Evolutionary conservation across 2,113 vertebrate genomes (phyloP), one percentile per base, ranked within the genome.

Genomic region (Laticauda laticaudata): DNA sequence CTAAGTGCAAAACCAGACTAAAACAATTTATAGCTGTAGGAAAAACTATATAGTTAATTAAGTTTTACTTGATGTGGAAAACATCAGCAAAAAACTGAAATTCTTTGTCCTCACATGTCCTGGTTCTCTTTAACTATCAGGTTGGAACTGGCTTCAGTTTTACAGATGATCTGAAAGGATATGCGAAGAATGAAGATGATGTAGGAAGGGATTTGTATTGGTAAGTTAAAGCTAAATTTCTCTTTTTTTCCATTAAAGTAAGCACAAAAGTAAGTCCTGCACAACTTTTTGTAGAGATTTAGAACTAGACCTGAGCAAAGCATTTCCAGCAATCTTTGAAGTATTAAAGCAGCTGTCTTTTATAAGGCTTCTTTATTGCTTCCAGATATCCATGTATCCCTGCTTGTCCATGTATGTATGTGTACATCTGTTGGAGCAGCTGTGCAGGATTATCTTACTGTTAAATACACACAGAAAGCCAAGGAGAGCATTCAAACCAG

Each of bases 121-220:
- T 43, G 18, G 24, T 93, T 87, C 88, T 75, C 93, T 91, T 93
- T 95, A 10, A 43, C 85, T 90, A 51, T 21, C 87, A 99, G 97
- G 97, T 98, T 95, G 98, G 98, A 86, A 98, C 98, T 51, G 98
- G 98, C 20, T 99, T 98, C 97, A 98, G 98, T 96, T 98, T 98
- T 88, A 98, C 97, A 2, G 96, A 97, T 1, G 96, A 98, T 0
- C 94, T 96, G 14, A 94, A 95, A 26, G 98, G 98, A 88, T 98
- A 95, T 85, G 97, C 98, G 5, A 92, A 94, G 94, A 98, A 97
- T 55, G 95, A 98, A 97, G 98, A 98, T 39, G 97, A 98, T 15
- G 97, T 98, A 14, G 98, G 97, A 87, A 97, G 95, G 94, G 96
- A 98, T 94, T 97, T 98, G 39, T 98, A 98, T 95, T 98, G 94